phyloP scores from a whole-genome alignment of 2,797 vertebrate genomes.

The Huso huso region DNA sequence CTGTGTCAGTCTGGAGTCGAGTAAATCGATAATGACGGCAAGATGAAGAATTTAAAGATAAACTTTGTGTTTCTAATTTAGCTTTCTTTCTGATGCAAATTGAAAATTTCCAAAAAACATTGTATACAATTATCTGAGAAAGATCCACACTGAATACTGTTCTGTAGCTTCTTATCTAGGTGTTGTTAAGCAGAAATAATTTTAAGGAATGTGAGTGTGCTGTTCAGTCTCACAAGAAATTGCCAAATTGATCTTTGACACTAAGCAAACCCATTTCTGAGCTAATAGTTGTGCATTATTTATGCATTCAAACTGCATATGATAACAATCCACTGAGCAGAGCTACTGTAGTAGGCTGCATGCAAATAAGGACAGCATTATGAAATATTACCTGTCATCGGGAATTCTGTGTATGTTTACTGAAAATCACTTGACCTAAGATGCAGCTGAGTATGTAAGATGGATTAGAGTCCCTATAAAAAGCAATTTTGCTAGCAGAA shows the following conservation, averaged over 20 bases:
- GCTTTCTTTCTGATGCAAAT: no score
- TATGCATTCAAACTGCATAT: slow-evolving; percentile 49
- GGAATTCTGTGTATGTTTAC: slow-evolving; percentile 48
- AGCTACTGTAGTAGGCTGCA: slow-evolving; percentile 35
- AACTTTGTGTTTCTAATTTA: slow-evolving; percentile 12
- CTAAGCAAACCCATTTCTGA: neutral
- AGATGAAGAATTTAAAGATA: slow-evolving; percentile 17
- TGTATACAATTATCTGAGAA: no score
- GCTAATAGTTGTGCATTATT: slow-evolving; percentile 23
- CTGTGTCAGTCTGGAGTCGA: slow-evolving; percentile 3
- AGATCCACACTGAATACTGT: no score
- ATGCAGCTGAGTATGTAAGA: slow-evolving; percentile 36
- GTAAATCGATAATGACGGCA: slow-evolving; percentile 21
- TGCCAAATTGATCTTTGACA: neutral
- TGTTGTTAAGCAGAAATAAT: no score
- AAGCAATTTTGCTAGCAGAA: slow-evolving; percentile 23
- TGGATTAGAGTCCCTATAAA: slow-evolving; percentile 32
- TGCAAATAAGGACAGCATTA: slow-evolving; percentile 47
- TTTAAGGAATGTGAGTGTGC: no score
- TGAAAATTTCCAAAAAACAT: no score
- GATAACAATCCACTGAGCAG: slow-evolving; percentile 40
- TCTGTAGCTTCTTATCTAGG: no score
- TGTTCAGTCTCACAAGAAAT: neutral
- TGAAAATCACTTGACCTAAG: slow-evolving; percentile 59
- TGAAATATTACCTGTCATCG: slow-evolving; percentile 64